Base-by-base conservation (phyloP, 2,888 invertebrate species). In the Chironomus riparius region DNA sequence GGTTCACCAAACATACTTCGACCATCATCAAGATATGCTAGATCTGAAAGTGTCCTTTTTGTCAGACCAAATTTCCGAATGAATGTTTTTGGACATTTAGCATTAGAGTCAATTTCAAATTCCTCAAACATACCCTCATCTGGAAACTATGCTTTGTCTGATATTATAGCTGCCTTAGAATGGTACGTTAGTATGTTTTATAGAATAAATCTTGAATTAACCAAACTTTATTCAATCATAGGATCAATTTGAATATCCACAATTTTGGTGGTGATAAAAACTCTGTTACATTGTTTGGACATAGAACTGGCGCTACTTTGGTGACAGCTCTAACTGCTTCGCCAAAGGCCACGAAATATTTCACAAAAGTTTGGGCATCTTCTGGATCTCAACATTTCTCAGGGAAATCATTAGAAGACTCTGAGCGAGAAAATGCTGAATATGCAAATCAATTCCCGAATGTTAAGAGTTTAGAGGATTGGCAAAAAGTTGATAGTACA, bases 21-120 rank as follows among this genome's bases (percentile, higher is more conserved):
- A 78, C 94, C 95, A 0, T 92, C 92, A 0, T 89, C 93, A 0
- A 86, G 91, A 62, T 89, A 94, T 78, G 90, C 94, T 0, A 87
- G 90, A 69, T 89, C 90, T 2, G 89, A 91, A 77, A 92, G 94
- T 81, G 91, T 94, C 2, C 90, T 96, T 6, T 93, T 93, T 81
- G 95, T 96, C 1, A 87, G 92, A 77, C 94, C 95, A 3, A 94
- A 95, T 81, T 95, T 95, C 84, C 88, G 95, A 79, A 84, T 91
- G 77, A 91, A 91, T 0, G 88, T 89, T 70, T 87, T 92, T 76
- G 97, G 97, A 3, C 96, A 95, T 81, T 85, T 96, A 70, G 90
- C 95, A 0, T 84, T 91, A 4, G 89, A 91, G 77, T 86, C 88
- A 2, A 83, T 94, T 0, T 89, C 91, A 0, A 87, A 89, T 79